These are phyloP conservation scores for Frankliniella fusca DNA, from an alignment of 2,888 invertebrate genomes.

Conservation along the genomic window DNA sequence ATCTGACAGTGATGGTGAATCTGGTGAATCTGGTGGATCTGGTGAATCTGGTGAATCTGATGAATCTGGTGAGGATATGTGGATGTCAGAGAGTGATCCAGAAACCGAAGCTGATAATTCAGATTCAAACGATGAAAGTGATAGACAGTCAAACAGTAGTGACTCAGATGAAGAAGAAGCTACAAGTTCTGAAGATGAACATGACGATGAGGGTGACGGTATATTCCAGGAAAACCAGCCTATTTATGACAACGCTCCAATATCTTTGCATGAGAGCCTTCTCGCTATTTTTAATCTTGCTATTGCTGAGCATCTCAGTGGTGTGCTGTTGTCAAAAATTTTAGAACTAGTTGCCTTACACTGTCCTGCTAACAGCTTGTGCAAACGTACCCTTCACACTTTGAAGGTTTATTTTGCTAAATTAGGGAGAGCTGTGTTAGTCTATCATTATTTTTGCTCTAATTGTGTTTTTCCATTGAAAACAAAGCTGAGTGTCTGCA, in stretches of 20 bases:
- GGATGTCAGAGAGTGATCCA: too few relatives aligned
- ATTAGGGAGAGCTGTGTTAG: not conserved
- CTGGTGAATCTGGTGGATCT: too few relatives aligned
- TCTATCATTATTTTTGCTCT: not conserved
- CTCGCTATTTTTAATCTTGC: not conserved
- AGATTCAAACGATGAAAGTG: too few relatives aligned
- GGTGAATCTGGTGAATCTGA: too few relatives aligned
- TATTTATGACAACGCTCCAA: not conserved
- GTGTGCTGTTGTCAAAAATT: not conserved
- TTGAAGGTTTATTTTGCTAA: not conserved
- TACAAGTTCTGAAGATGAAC: not conserved
- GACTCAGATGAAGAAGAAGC: not conserved
- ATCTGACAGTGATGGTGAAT: not conserved
- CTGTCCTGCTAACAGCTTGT: not conserved
- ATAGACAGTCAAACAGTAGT: not conserved
- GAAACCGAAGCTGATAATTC: too few relatives aligned
- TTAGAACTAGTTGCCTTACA: not conserved
- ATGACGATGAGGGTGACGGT: not conserved
- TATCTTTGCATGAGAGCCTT: not conserved
- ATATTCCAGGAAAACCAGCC: not conserved
- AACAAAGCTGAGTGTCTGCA: not conserved
- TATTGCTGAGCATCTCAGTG: not conserved
- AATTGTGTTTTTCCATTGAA: not conserved
- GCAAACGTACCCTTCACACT: not conserved
- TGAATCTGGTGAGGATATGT: too few relatives aligned